These are phyloP conservation scores for Haliaeetus leucogaster DNA, from an alignment of 2,113 vertebrate species.

Conservation along the genomic window DNA sequence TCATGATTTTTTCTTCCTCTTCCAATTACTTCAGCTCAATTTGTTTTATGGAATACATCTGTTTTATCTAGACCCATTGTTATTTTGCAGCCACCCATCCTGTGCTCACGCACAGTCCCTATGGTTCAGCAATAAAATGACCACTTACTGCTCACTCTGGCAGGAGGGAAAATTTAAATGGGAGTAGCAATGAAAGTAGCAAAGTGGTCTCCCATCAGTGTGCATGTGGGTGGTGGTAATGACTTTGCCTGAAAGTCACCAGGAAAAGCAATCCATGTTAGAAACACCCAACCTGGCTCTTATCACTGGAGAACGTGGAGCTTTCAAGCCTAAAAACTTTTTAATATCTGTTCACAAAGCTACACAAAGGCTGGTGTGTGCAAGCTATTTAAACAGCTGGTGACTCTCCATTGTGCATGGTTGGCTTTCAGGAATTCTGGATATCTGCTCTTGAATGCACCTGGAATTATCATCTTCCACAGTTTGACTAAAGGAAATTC, in stretches of 20 bases:
- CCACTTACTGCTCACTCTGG: neutral
- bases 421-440: neutral
- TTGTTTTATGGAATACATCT: neutral
- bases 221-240: neutral
- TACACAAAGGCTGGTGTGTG: neutral
- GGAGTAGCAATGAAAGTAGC: neutral
- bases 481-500: neutral
- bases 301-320: neutral
- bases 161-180: neutral
- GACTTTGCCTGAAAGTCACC: neutral
- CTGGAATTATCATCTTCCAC: neutral
- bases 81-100: neutral
- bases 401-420: neutral
- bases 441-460: neutral
- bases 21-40: neutral
- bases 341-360: neutral
- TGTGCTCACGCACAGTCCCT: rapidly evolving
- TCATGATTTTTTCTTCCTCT: neutral
- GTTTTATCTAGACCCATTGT: neutral
- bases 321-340: neutral
- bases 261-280: neutral
- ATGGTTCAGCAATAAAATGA: neutral
- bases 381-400: neutral
- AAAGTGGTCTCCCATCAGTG: neutral
- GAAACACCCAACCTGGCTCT: neutral